Evolutionary conservation across 2,888 invertebrate species (phyloP).

Genomic region (Ectemnius cavifrons): DNA sequence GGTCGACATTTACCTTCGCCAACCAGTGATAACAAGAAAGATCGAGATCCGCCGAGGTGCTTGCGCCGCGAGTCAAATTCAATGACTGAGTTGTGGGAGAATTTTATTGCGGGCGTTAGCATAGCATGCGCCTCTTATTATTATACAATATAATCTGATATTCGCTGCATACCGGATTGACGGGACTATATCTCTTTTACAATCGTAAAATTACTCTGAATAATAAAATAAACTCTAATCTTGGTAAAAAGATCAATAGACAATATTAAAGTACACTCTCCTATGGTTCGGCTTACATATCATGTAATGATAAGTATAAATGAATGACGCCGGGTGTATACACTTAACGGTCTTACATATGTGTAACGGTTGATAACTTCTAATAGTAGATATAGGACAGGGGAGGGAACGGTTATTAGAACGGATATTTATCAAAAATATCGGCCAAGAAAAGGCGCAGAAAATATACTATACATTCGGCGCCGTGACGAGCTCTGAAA

Average conservation of each 20-base stretch:
- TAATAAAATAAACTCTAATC: conserved; percentile 75
- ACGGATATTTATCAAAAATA: conserved; percentile 1
- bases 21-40: neutral
- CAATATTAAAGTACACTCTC: conserved; percentile 46
- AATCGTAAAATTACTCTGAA: conserved; percentile 62
- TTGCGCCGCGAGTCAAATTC: neutral
- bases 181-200: conserved; percentile 53
- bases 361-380: conserved; percentile 52
- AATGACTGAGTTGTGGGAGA: conserved; percentile 28
- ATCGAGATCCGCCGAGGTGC: neutral
- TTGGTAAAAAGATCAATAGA: conserved; percentile 69
- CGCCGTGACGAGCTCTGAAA: too few relatives aligned
- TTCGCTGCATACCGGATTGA: conserved; percentile 43
- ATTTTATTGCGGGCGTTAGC: conserved; percentile 59
- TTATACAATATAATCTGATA: conserved; percentile 45
- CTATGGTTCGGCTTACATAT: conserved; percentile 17
- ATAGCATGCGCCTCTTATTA: conserved; percentile 47
- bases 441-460: neutral
- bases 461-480: too few relatives aligned
- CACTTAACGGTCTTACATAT: conserved; percentile 49
- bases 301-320: conserved; percentile 2
- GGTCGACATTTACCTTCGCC: too few relatives aligned
- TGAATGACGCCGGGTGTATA: conserved; percentile 47
- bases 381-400: conserved; percentile 43
- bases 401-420: conserved; percentile 41